Base-by-base conservation (phyloP, 2,113 vertebrate species). In the Platichthys flesus region DNA sequence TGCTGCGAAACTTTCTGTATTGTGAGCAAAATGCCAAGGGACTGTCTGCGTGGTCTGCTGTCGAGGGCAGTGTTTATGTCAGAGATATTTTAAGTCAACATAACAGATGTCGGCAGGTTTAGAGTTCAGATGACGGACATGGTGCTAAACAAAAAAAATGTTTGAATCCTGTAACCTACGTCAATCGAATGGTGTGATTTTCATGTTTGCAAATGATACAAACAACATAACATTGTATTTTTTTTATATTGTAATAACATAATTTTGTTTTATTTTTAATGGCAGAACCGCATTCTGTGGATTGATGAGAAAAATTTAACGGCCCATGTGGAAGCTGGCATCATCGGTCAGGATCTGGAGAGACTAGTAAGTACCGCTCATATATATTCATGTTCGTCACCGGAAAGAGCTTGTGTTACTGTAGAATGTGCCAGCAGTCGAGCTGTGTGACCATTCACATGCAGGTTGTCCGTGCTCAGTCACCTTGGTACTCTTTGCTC, bases 301-400 rank as follows among this genome's bases (percentile, higher is more conserved):
- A 94, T 99, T 81, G 98, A 99, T 86, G 98, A 99, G 93, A 98
- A 96, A 83, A 99, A 99, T 86, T 90, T 99, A 87, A 98, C 97
- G 18, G 97, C 96, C 77, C 97, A 96, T 65, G 91, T 98, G 66
- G 97, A 99, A 88, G 96, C 98, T 76, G 98, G 98, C 78, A 99
- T 99, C 86, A 94, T 97, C 66, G 98, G 98, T 71, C 97, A 98
- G 91, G 97, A 99, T 73, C 94, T 99, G 92, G 98, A 99, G 94
- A 96, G 96, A 92, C 91, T 95, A 95, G 98, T 99, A 95, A 91
- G 91, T 75, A 28, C 42, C 15, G 56, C 72, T 65, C 59, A 51
- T 59, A 58, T 52, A 65, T 69, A 69, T 89, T 52, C 77, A 67
- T 73, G 45, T 74, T 54, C 65, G 63, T 63, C 45, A 62, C 60